Evolutionary conservation across 2,888 invertebrate genomes (phyloP).

Genomic region (Tetragnatha montana): DNA sequence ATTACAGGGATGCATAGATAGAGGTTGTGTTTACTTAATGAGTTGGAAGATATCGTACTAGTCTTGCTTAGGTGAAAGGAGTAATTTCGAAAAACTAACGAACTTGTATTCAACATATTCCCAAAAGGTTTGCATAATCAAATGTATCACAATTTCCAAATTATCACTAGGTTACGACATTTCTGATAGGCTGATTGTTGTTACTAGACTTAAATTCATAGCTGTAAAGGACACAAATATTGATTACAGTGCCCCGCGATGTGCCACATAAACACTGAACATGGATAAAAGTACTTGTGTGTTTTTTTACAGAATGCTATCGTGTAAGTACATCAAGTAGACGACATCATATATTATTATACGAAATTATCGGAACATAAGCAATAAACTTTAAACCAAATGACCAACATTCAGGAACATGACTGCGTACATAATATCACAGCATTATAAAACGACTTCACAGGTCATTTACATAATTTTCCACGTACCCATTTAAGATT

Average conservation of each 20-base stretch:
- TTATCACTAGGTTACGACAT: slow-evolving; percentile 33
- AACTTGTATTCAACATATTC: slow-evolving; percentile 5
- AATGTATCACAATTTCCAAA: slow-evolving; percentile 38
- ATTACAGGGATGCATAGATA: not conserved
- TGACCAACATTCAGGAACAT: slow-evolving; percentile 64
- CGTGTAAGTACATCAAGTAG: not conserved
- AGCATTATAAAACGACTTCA: slow-evolving; percentile 65
- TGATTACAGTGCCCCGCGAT: slow-evolving; percentile 17
- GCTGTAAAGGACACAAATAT: slow-evolving; percentile 30
- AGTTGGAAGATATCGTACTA: not conserved
- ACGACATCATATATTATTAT: slow-evolving; percentile 2
- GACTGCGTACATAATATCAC: slow-evolving; percentile 68
- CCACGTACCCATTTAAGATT: slow-evolving; percentile 52
- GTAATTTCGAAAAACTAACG: not conserved
- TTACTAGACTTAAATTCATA: slow-evolving; percentile 14
- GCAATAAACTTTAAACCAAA: slow-evolving; percentile 25
- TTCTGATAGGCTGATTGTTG: slow-evolving; percentile 27
- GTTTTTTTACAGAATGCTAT: slow-evolving; percentile 6
- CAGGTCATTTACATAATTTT: slow-evolving; percentile 53
- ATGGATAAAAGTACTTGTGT: slow-evolving; percentile 11
- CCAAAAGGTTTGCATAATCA: slow-evolving; percentile 6
- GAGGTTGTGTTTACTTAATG: not conserved
- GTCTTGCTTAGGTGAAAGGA: not conserved
- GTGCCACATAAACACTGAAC: slow-evolving; percentile 27
- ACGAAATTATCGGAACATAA: not conserved